Evolutionary conservation across 2,113 vertebrate species (phyloP).

Genomic region (Chamaetylas fuelleborni): DNA sequence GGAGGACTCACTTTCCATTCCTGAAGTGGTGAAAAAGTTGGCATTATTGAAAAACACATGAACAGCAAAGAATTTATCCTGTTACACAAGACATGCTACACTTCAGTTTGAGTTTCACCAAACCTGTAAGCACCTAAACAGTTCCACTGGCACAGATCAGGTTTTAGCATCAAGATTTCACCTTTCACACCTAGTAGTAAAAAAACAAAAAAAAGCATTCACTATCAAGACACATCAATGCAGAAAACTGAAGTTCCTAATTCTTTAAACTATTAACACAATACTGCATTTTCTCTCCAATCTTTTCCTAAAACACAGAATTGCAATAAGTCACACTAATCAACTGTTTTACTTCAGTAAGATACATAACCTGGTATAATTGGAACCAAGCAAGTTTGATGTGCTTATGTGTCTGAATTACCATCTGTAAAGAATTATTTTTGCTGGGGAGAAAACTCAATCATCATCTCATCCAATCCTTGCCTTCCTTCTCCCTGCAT

Average conservation of each 20-base stretch:
- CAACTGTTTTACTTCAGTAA: neutral
- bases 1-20: neutral
- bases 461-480: neutral
- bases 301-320: neutral
- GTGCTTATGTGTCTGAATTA: neutral
- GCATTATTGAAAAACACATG: neutral
- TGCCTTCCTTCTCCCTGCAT: neutral
- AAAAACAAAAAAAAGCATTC: neutral
- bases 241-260: neutral
- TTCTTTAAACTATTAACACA: neutral
- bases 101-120: neutral
- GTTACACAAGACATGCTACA: neutral
- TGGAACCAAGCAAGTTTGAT: neutral
- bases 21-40: neutral
- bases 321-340: neutral
- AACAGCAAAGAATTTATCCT: neutral
- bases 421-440: neutral
- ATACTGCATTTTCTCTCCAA: neutral
- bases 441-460: neutral
- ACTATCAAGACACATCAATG: neutral
- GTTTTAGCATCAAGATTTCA: neutral
- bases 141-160: neutral
- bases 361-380: neutral
- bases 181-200: neutral
- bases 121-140: neutral